Conservation (phyloP, 2,113 vertebrate genomes). For the Poecilia latipinna region DNA sequence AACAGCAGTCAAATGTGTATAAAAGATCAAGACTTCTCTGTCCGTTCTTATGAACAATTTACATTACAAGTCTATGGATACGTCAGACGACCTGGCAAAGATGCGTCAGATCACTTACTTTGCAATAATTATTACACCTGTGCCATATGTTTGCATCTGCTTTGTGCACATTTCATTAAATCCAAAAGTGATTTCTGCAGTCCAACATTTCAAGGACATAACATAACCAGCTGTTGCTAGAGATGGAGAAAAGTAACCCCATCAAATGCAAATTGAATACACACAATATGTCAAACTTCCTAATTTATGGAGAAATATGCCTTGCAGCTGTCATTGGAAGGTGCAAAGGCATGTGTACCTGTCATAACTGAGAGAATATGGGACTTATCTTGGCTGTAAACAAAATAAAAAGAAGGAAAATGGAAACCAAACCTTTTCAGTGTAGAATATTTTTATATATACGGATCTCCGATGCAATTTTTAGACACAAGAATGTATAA, state of each 20-base stretch:
- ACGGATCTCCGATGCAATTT: background rate
- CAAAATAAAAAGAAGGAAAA: background rate
- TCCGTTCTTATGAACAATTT: background rate
- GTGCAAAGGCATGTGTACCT: conserved; percentile 10
- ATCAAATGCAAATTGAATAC: conserved; percentile 47
- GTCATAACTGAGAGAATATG: conserved; percentile 19
- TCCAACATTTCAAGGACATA: conserved; percentile 2
- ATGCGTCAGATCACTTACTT: conserved; percentile 4
- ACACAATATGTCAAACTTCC: conserved; percentile 20
- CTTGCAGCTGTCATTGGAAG: conserved; percentile 27
- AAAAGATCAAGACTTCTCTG: no score
- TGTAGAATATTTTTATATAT: background rate
- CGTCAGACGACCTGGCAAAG: conserved; percentile 3
- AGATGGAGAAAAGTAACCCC: conserved; percentile 21
- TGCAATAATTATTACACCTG: background rate
- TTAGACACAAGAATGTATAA: background rate
- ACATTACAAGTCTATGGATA: background rate
- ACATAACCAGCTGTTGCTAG: conserved; percentile 5
- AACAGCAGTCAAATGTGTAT: no score
- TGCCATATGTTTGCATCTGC: conserved; percentile 14
- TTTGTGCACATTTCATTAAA: background rate
- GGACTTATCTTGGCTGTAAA: background rate
- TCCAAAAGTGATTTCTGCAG: conserved; percentile 1
- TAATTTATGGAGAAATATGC: conserved; percentile 54
- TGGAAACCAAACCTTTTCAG: background rate